Conservation (phyloP, 2,888 invertebrate species). For the Drosophila melanosoma region DNA sequence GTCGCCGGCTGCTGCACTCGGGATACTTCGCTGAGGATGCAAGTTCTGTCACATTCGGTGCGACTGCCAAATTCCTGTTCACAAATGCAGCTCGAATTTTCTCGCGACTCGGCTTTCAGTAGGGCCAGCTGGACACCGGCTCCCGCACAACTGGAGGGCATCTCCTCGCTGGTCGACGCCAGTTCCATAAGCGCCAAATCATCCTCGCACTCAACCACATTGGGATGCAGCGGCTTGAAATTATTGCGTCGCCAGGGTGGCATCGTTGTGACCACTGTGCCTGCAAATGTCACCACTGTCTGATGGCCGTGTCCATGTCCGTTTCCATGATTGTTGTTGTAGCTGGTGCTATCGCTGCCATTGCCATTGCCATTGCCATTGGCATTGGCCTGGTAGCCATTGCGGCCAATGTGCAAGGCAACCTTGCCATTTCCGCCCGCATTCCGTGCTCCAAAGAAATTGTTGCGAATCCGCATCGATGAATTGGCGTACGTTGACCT, state of each 20-base stretch:
- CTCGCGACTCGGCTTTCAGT: constrained; percentile 51
- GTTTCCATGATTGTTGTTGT: constrained; percentile 50
- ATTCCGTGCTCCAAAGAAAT: constrained; percentile 62
- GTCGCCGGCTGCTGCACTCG: constrained; percentile 63
- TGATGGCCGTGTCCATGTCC: constrained; percentile 55
- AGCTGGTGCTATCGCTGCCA: constrained; percentile 33
- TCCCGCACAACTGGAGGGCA: constrained; percentile 35
- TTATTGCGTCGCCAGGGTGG: constrained; percentile 81
- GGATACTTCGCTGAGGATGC: constrained; percentile 80
- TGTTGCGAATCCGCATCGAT: constrained; percentile 82
- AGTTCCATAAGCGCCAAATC: constrained; percentile 68
- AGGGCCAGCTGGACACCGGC: constrained; percentile 51
- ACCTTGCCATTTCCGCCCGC: constrained; percentile 42
- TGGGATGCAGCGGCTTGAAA: constrained; percentile 81
- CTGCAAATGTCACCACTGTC: constrained; percentile 67
- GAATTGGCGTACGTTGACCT: constrained; percentile 83
- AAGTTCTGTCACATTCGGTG: constrained; percentile 79
- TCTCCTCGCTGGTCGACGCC: constrained; percentile 66
- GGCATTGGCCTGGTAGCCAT: constrained; percentile 23
- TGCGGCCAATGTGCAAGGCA: constrained; percentile 40
- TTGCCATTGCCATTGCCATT: constrained; percentile 28
- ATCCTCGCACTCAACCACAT: constrained; percentile 80
- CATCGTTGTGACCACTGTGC: constrained; percentile 35
- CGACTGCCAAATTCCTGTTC: constrained; percentile 78
- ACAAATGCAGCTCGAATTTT: constrained; percentile 75